Conservation (phyloP, 2,113 vertebrate species). For the Fregata magnificens region DNA sequence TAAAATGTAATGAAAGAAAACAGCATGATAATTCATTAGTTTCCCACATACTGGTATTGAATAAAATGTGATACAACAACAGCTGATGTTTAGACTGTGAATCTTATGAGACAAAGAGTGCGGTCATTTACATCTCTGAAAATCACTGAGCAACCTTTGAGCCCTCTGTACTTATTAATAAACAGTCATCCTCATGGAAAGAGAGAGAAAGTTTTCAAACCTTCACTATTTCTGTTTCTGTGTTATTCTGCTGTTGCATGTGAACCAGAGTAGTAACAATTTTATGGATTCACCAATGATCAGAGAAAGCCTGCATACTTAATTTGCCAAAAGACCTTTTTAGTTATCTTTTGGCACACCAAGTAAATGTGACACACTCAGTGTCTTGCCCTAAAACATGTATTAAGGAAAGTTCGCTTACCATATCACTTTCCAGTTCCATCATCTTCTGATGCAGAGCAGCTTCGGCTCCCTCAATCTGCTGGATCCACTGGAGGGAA, state of each 20-base stretch:
- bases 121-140: background rate
- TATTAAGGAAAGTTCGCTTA: conserved; percentile 49
- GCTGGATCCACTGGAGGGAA: conserved; percentile 92
- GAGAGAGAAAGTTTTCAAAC: background rate
- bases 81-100: background rate
- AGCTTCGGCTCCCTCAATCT: conserved; percentile 97
- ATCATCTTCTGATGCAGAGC: conserved; percentile 99
- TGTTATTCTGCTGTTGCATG: background rate
- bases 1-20: background rate
- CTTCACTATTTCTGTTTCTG: background rate
- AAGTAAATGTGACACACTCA: background rate
- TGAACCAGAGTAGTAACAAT: background rate
- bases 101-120: background rate
- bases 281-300: background rate
- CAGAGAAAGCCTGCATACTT: background rate
- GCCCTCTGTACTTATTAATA: background rate
- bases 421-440: conserved; percentile 97
- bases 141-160: background rate
- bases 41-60: background rate
- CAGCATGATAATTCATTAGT: background rate
- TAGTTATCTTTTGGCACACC: background rate
- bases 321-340: background rate
- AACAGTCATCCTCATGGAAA: background rate
- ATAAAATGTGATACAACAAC: background rate
- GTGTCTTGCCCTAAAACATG: background rate